Conservation (phyloP, 2,113 vertebrate genomes). For the Bettongia penicillata region DNA sequence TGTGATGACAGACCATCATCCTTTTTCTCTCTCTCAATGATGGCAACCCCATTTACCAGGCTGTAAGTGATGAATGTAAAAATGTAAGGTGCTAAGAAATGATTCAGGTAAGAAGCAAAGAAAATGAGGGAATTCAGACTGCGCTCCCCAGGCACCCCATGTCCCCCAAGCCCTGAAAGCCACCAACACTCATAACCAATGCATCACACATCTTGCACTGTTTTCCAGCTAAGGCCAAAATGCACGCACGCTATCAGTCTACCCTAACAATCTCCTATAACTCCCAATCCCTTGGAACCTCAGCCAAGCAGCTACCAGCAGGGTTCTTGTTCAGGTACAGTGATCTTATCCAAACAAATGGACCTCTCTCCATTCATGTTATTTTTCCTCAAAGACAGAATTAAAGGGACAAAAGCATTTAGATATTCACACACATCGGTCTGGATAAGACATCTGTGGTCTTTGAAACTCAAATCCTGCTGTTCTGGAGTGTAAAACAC, state of each 20-base stretch:
- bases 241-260: neutral
- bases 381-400: conserved; percentile 27
- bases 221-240: neutral
- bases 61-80: neutral
- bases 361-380: neutral
- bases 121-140: neutral
- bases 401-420: neutral
- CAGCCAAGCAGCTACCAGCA: neutral
- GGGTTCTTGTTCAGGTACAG: neutral
- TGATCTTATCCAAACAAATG: neutral
- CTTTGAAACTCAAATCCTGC: conserved; percentile 15
- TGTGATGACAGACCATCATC: neutral
- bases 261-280: neutral
- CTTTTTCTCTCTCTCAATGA: neutral
- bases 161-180: neutral
- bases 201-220: neutral
- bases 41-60: conserved; percentile 13
- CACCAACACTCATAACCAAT: neutral
- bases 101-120: neutral
- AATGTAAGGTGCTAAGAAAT: conserved; percentile 40
- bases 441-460: neutral
- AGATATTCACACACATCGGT: neutral
- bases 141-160: neutral
- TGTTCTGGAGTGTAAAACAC: neutral
- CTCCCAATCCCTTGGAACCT: neutral